phyloP scores from a whole-genome alignment of 2,113 vertebrate genomes.

The Cephalophus harveyi region DNA sequence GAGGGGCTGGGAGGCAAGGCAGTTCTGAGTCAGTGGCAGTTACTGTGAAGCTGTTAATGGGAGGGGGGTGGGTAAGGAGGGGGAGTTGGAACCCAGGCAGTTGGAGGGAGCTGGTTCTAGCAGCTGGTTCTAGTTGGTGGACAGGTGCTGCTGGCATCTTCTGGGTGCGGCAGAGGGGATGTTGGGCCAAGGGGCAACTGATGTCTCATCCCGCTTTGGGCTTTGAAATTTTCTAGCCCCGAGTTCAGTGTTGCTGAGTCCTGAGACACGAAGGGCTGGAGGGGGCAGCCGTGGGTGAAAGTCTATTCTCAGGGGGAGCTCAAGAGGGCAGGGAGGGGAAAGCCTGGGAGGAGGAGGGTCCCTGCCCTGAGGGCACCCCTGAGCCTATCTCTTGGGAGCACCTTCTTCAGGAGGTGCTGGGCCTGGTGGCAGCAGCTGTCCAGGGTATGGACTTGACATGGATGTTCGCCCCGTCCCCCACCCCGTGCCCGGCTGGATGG shows the following conservation, averaged over 20 bases:
- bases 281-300: neutral
- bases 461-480: neutral
- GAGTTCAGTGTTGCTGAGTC: neutral
- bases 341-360: neutral
- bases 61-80: neutral
- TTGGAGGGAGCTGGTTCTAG: neutral
- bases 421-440: neutral
- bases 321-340: neutral
- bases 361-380: neutral
- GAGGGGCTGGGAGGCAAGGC: neutral
- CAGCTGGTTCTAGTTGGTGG: no score
- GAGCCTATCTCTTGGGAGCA: neutral
- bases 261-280: neutral
- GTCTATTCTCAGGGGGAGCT: neutral
- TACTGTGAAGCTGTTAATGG: neutral
- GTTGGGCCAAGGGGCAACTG: neutral
- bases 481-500: neutral
- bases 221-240: neutral
- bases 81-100: neutral
- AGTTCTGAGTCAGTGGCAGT: neutral
- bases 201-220: neutral
- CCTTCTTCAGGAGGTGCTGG: neutral
- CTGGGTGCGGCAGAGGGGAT: no score
- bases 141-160: neutral
- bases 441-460: neutral